Percentiles rank a stretch among this genome's conserved stretches.
These are phyloP conservation scores for Pseudochromis fuscus DNA, from an alignment of 2,797 vertebrate species.

Conservation along the genomic window DNA sequence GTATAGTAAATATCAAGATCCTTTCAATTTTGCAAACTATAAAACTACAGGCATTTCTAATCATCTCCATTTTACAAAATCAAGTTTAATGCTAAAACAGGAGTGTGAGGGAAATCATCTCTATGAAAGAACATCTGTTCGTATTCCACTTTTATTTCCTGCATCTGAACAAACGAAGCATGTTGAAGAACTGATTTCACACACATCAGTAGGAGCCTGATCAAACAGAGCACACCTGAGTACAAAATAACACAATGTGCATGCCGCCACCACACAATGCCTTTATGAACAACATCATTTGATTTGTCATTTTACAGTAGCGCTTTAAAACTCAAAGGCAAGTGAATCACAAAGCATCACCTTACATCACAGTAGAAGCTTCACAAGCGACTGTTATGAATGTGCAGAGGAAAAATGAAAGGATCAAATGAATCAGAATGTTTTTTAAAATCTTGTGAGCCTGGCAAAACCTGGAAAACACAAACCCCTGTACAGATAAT, in stretches of 20 bases:
- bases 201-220: slow-evolving; percentile 12
- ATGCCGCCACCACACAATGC: slow-evolving; percentile 17
- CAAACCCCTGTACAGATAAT: neutral
- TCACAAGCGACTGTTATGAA: slow-evolving; percentile 19
- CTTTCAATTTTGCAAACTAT: slow-evolving; percentile 31
- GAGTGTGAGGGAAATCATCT: slow-evolving; percentile 21
- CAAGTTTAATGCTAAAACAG: slow-evolving; percentile 38
- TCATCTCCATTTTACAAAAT: slow-evolving; percentile 49
- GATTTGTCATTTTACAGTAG: slow-evolving; percentile 37
- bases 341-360: slow-evolving; percentile 14
- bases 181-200: slow-evolving; percentile 8
- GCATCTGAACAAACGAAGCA: slow-evolving; percentile 20
- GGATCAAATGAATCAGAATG: neutral
- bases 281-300: slow-evolving; percentile 10
- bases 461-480: slow-evolving; percentile 2
- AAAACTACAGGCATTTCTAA: slow-evolving; percentile 55
- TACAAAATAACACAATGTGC: slow-evolving; percentile 37
- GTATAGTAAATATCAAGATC: slow-evolving; percentile 38
- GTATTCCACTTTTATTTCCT: slow-evolving; percentile 26
- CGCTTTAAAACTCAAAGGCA: slow-evolving; percentile 19
- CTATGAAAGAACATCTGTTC: slow-evolving; percentile 26
- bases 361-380: slow-evolving; percentile 31
- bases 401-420: neutral
- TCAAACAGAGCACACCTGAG: slow-evolving; percentile 13
- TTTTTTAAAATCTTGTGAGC: neutral